Evolutionary conservation across 2,797 vertebrate species (phyloP), one percentile per base, ranked within the genome.

Genomic region (Mus caroli): DNA sequence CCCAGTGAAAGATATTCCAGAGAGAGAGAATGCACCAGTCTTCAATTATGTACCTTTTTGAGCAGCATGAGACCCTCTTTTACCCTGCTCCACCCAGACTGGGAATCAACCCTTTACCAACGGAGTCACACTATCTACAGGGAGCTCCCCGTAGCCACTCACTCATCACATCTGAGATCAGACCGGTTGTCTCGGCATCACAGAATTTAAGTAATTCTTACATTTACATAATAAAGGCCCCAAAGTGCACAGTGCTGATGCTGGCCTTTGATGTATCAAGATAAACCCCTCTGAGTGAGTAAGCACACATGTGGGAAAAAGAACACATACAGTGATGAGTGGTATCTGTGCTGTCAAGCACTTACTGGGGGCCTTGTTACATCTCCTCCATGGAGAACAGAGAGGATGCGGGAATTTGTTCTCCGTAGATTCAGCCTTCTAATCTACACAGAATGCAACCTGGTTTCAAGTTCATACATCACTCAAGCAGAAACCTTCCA

Each of bases 371-470:
- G 4, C 13, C 43, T 80, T 73, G 24, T 24, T 60, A 31, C 20
- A 12, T 0, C 9, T 56, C 75, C 31, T n/a, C 31, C 22, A 10
- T 15, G 8, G 24, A 52, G 26, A 80, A 52, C 17, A 14, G 31
- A 56, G 37, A n/a, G 3, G 11, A 64, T n/a, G 34, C 22, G 13
- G 52, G 43, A 60, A 76, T 69, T 91, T 78, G 82, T 91, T 78
- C 73, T 62, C 69, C 71, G 80, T 67, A 73, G 34, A 85, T 60
- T 62, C 86, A 85, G 2, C 40, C 75, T 54, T 93, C 52, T 64
- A 90, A 67, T 71, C 40, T n/a, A 82, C 73, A 91, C 22, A 92
- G 93, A 93, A 86, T 5, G 8, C 13, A 88, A 60, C 6, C 52
- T 60, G n/a, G 82, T 78, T 88, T 95, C 28, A 52, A 88, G 69